Conservation (phyloP, 2,113 vertebrate genomes). For the Cynocephalus volans region DNA sequence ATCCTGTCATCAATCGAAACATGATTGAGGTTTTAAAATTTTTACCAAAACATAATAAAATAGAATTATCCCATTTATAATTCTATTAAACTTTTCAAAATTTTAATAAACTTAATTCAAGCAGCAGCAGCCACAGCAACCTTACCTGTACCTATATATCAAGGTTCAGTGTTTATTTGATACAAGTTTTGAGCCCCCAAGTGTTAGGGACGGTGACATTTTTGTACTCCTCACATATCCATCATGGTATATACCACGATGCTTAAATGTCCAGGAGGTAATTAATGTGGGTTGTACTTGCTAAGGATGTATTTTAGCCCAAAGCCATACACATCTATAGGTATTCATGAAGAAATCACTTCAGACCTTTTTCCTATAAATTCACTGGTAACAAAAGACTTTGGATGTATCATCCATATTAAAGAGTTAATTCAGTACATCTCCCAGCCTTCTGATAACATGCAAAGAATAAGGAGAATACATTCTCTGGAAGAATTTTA, state of each 20-base stretch:
- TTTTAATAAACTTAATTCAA: neutral
- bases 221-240: neutral
- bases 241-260: neutral
- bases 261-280: neutral
- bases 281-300: neutral
- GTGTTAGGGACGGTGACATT: neutral
- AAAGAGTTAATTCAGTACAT: constrained; percentile 9
- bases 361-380: neutral
- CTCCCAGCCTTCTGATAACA: neutral
- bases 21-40: neutral
- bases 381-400: neutral
- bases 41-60: constrained; percentile 1
- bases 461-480: constrained; percentile 15
- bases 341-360: constrained; percentile 27
- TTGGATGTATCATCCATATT: neutral
- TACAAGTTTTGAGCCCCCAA: neutral
- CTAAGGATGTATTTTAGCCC: neutral
- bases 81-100: neutral
- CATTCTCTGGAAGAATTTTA: constrained; percentile 38
- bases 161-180: neutral
- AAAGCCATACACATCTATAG: neutral
- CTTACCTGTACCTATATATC: neutral
- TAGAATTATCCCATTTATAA: neutral
- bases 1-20: neutral
- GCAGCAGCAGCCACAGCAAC: neutral